These are phyloP conservation scores for Rhinophrynus dorsalis DNA, from an alignment of 2,797 vertebrate species.

Conservation along the genomic window DNA sequence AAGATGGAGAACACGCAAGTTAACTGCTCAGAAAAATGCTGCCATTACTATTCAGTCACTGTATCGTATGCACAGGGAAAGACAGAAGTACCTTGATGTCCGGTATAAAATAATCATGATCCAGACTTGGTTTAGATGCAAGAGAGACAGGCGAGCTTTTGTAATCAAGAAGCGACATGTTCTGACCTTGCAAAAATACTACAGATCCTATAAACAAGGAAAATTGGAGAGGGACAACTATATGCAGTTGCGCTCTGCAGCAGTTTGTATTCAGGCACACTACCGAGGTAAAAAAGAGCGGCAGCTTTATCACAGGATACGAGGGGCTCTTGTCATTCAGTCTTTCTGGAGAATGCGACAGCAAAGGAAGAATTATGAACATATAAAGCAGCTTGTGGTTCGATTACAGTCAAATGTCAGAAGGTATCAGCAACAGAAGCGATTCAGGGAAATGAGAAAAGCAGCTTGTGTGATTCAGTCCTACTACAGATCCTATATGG, in stretches of 20 bases:
- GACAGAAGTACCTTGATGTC: slow-evolving; percentile 59
- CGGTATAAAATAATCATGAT: slow-evolving; percentile 67
- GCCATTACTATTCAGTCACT: slow-evolving; percentile 81
- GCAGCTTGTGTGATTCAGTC: slow-evolving; percentile 59
- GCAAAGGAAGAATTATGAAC: slow-evolving; percentile 54
- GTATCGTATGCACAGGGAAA: slow-evolving; percentile 76
- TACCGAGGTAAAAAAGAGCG: slow-evolving; percentile 59
- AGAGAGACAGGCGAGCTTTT: slow-evolving; percentile 52
- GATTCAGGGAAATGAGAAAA: slow-evolving; percentile 55
- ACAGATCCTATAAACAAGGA: slow-evolving; percentile 57
- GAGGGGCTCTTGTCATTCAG: slow-evolving; percentile 58
- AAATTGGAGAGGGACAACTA: slow-evolving; percentile 48
- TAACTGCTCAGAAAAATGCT: slow-evolving; percentile 56
- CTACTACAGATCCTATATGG: slow-evolving; percentile 45
- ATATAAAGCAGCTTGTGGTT: slow-evolving; percentile 49
- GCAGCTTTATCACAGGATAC: slow-evolving; percentile 31
- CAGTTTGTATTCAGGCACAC: slow-evolving; percentile 58
- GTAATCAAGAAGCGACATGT: slow-evolving; percentile 42
- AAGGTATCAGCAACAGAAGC: slow-evolving; percentile 60
- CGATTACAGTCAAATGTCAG: slow-evolving; percentile 63
- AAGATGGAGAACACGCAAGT: slow-evolving; percentile 66
- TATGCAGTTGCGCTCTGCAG: slow-evolving; percentile 55
- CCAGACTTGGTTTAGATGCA: slow-evolving; percentile 74
- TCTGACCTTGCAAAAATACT: slow-evolving; percentile 60
- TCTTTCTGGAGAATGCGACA: slow-evolving; percentile 63